Percentiles rank a stretch among this genome's conserved stretches.
phyloP scores from a whole-genome alignment of 30 jellyfish, hydroid and myxozoan genomes.

The Aurelia sp. region DNA sequence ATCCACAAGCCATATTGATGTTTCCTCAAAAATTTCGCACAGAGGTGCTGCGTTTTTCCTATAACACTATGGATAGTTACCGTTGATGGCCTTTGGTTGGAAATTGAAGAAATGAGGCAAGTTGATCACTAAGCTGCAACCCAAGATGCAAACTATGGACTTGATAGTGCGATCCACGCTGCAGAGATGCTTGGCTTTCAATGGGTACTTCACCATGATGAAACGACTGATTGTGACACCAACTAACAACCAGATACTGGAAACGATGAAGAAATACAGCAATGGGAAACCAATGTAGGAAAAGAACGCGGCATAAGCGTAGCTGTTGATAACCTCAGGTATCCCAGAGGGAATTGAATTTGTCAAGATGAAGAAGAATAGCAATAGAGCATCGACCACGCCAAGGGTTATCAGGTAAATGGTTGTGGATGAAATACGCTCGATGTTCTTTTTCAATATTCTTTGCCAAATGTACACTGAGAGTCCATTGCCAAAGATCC shows the following conservation, averaged over 20 bases:
- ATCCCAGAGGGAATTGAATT: slow-evolving; percentile 56
- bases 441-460: slow-evolving; percentile 42
- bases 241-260: slow-evolving; percentile 89
- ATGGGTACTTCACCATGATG: slow-evolving; percentile 64
- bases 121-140: slow-evolving; percentile 54
- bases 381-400: slow-evolving; percentile 58
- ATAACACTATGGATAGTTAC: background rate
- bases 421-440: slow-evolving; percentile 62
- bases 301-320: slow-evolving; percentile 63
- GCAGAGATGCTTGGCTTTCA: slow-evolving; percentile 65
- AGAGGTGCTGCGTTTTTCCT: too few relatives aligned
- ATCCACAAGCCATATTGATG: too few relatives aligned
- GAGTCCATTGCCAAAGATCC: slow-evolving; percentile 71
- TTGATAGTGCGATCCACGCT: slow-evolving; percentile 43
- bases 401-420: slow-evolving; percentile 71
- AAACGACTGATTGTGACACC: slow-evolving; percentile 83
- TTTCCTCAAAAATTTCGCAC: too few relatives aligned
- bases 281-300: slow-evolving; percentile 77
- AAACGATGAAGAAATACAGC: slow-evolving; percentile 71
- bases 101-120: slow-evolving; percentile 81
- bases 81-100: slow-evolving; percentile 65
- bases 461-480: slow-evolving; percentile 76
- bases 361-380: slow-evolving; percentile 70
- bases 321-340: slow-evolving; percentile 35
- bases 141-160: slow-evolving; percentile 43